These are phyloP conservation scores for Mycteria americana DNA, from an alignment of 2,797 vertebrate species.

Conservation along the genomic window DNA sequence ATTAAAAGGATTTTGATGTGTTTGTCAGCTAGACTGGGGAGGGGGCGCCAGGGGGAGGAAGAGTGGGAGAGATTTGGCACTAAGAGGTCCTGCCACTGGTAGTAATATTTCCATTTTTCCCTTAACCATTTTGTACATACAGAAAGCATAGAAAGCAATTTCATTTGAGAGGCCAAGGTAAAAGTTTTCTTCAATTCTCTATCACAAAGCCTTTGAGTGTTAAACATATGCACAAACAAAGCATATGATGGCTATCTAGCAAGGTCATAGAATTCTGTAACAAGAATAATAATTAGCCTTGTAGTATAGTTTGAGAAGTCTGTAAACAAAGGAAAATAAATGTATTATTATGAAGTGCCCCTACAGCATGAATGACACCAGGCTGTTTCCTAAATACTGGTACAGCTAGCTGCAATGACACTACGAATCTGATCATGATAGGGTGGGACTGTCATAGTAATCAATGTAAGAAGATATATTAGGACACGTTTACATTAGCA, in stretches of 20 bases:
- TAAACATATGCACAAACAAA: not conserved
- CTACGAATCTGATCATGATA: not conserved
- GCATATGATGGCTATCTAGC: not conserved
- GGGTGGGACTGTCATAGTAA: not conserved
- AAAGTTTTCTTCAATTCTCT: not conserved
- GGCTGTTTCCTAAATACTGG: not conserved
- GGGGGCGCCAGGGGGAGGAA: too few relatives aligned
- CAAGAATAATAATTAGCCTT: not conserved
- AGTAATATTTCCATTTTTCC: not conserved
- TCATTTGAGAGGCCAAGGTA: not conserved
- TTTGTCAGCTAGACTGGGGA: not conserved
- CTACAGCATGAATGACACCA: not conserved
- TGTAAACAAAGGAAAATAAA: not conserved
- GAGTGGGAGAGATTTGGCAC: not conserved
- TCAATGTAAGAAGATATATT: not conserved
- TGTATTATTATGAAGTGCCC: not conserved
- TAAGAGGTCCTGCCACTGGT: not conserved
- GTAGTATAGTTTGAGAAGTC: not conserved
- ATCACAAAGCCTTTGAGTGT: not conserved
- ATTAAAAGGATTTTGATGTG: not conserved
- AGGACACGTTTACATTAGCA: not conserved
- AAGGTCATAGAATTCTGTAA: not conserved
- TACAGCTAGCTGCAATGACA: not conserved
- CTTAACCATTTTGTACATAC: not conserved
- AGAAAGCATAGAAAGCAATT: not conserved